These are phyloP conservation scores for Drosophila pectinifera DNA, from an alignment of 1,140 invertebrate species.

Conservation along the genomic window DNA sequence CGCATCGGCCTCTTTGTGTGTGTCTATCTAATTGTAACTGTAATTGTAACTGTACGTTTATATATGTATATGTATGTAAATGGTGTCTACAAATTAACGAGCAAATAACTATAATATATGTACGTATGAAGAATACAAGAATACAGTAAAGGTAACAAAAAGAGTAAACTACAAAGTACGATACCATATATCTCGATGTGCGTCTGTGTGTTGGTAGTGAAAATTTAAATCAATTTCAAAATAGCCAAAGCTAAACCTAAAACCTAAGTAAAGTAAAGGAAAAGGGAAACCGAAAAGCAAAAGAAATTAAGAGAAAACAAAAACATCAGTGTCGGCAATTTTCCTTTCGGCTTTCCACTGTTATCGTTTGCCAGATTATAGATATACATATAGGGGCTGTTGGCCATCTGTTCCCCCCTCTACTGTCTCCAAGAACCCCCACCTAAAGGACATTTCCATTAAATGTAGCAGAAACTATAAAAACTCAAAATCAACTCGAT, in stretches of 20 bases:
- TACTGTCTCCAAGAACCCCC: slow-evolving; percentile 14
- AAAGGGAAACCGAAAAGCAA: neutral
- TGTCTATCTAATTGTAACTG: slow-evolving; percentile 64
- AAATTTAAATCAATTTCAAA: slow-evolving; percentile 40
- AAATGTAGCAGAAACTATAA: slow-evolving; percentile 41
- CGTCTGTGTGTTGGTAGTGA: slow-evolving; percentile 49
- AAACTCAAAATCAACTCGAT: slow-evolving; percentile 38
- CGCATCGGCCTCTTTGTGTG: slow-evolving; percentile 50
- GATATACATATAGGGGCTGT: slow-evolving; percentile 26
- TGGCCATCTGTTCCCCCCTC: slow-evolving; percentile 33
- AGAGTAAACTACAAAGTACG: slow-evolving; percentile 19
- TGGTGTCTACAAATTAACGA: slow-evolving; percentile 73
- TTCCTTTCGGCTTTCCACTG: slow-evolving; percentile 28
- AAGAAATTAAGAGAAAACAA: neutral
- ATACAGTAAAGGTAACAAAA: slow-evolving; percentile 8
- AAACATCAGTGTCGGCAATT: neutral
- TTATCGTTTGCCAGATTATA: slow-evolving; percentile 40
- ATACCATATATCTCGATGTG: slow-evolving; percentile 49
- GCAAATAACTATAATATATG: slow-evolving; percentile 34
- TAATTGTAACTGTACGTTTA: slow-evolving; percentile 54
- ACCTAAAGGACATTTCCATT: slow-evolving; percentile 25
- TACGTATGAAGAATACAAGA: slow-evolving; percentile 27
- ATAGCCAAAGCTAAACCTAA: slow-evolving; percentile 17
- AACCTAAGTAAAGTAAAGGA: slow-evolving; percentile 15
- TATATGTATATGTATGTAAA: slow-evolving; percentile 52